phyloP scores from a whole-genome alignment of 2,888 invertebrate species.

The Drosophila hamatofila region DNA sequence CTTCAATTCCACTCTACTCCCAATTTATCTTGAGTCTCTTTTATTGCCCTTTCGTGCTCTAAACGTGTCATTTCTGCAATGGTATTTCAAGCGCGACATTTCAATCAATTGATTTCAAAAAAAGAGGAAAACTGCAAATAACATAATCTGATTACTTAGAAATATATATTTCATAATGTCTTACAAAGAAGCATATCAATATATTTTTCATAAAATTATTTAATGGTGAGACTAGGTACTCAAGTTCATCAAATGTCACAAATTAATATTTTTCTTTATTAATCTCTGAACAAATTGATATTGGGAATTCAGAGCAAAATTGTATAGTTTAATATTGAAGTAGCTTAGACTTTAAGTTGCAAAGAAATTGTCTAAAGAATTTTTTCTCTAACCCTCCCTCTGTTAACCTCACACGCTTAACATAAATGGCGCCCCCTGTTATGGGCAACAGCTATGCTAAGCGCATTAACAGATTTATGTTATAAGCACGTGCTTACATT shows the following conservation, averaged over 20 bases:
- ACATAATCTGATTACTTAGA: not conserved
- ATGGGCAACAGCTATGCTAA: not conserved
- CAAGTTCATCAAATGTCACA: too few species aligned
- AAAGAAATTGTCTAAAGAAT: not conserved
- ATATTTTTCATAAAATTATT: too few species aligned
- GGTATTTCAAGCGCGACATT: too few species aligned
- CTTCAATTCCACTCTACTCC: not conserved
- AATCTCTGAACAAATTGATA: too few species aligned
- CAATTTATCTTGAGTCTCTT: not conserved
- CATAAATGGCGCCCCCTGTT: not conserved
- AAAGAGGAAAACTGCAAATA: too few species aligned
- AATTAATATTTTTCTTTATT: too few species aligned
- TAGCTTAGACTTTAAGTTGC: not conserved
- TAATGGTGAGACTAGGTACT: too few species aligned
- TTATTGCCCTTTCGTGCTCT: too few species aligned
- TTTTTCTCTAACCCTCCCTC: too few species aligned
- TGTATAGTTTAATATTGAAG: too few species aligned
- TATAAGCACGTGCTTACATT: not conserved
- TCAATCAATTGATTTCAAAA: not conserved
- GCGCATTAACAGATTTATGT: constrained; percentile 7
- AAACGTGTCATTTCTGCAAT: not conserved
- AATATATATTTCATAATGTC: not conserved
- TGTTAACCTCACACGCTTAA: not conserved
- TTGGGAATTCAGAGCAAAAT: too few species aligned
- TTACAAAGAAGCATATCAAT: too few species aligned